Conservation (phyloP, 2,888 invertebrate species). For the Morpho helenor region DNA sequence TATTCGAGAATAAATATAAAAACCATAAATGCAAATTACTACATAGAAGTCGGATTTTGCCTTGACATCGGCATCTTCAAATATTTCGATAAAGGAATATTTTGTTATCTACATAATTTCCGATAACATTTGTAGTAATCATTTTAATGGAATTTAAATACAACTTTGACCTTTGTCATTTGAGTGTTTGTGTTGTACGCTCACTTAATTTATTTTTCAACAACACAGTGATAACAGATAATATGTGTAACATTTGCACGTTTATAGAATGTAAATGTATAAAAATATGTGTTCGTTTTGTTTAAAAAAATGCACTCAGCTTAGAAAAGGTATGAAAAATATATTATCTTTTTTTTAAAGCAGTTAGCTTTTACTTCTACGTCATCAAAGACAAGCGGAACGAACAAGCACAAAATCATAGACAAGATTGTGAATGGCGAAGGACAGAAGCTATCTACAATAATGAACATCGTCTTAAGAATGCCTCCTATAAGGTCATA, state of each 20-base stretch:
- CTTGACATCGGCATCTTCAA: no score
- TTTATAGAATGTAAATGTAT: neutral
- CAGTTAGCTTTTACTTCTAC: no score
- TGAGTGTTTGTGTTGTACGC: slow-evolving; percentile 20
- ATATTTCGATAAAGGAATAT: neutral
- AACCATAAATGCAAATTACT: slow-evolving; percentile 3
- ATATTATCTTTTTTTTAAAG: no score
- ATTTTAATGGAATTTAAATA: slow-evolving; percentile 43
- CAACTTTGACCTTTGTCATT: slow-evolving; percentile 38
- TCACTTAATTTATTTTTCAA: slow-evolving; percentile 20
- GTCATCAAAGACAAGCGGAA: no score
- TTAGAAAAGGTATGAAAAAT: no score
- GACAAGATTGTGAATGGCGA: no score
- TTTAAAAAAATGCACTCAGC: no score
- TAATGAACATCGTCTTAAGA: no score
- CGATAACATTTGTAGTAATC: slow-evolving; percentile 19
- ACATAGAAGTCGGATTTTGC: neutral
- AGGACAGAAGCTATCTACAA: no score
- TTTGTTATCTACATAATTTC: slow-evolving; percentile 16
- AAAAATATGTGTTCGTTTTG: no score
- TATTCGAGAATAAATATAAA: neutral
- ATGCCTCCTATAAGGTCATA: no score
- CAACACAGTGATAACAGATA: slow-evolving; percentile 13
- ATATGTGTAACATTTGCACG: neutral
- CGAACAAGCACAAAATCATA: no score